Conservation (phyloP, 2,113 vertebrate species). For the Entelurus aequoreus region DNA sequence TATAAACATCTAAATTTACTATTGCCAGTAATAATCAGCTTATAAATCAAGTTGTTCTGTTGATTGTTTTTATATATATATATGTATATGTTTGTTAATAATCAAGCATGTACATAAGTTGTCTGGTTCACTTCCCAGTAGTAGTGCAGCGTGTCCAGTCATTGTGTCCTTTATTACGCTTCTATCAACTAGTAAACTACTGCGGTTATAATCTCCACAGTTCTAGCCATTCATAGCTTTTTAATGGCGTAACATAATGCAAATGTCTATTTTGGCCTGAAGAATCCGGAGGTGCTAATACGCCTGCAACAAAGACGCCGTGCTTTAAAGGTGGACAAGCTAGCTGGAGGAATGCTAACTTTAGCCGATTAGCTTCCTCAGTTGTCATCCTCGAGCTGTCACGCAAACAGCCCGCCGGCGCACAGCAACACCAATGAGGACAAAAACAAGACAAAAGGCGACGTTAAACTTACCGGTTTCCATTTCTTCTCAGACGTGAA, state of each 20-base stretch:
- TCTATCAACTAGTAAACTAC: neutral
- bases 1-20: too few species aligned
- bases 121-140: neutral
- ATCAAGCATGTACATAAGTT: neutral
- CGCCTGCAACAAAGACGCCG: slow-evolving; percentile 11
- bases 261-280: neutral
- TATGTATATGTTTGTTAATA: too few species aligned
- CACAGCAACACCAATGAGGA: neutral
- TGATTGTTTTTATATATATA: too few species aligned
- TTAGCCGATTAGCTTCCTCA: slow-evolving; percentile 53
- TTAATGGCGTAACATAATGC: neutral
- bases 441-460: neutral
- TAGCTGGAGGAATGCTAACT: slow-evolving; percentile 43
- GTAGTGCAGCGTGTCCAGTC: neutral
- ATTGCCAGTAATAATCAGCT: too few species aligned
- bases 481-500: slow-evolving; percentile 54
- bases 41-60: too few species aligned
- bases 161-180: neutral
- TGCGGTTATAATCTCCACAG: neutral
- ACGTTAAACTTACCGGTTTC: slow-evolving; percentile 55
- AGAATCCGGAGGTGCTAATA: neutral
- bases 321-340: slow-evolving; percentile 19
- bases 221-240: neutral
- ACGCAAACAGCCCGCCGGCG: neutral
- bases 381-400: slow-evolving; percentile 35